Conservation (phyloP, 1,140 invertebrate species). For the Magallana angulata region DNA sequence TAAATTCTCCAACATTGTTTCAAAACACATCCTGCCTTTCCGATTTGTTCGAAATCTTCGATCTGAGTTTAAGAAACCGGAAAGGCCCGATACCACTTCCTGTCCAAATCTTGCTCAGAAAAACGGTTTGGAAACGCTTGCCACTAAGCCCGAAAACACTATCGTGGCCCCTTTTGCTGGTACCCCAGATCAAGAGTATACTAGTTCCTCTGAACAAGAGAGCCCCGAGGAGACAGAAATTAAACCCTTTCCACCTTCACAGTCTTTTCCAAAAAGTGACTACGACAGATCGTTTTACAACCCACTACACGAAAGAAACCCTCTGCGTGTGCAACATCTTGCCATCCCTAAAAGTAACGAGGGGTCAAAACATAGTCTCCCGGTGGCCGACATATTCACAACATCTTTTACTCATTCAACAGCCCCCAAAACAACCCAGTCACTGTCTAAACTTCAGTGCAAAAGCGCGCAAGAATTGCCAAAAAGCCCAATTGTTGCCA, state of each 20-base stretch:
- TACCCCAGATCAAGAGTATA: not conserved
- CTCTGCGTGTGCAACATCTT: conserved; percentile 1
- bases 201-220: not conserved
- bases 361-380: not conserved
- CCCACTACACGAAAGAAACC: not conserved
- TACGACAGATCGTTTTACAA: conserved; percentile 6
- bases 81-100: not conserved
- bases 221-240: not conserved
- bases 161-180: not conserved
- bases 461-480: conserved; percentile 52
- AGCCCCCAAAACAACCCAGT: conserved; percentile 21
- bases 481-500: conserved; percentile 32
- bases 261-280: conserved; percentile 1
- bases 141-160: conserved; percentile 18
- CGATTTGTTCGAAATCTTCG: conserved; percentile 1
- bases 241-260: not conserved
- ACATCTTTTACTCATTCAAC: conserved; percentile 65
- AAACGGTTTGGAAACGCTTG: not conserved
- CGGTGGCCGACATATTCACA: conserved; percentile 56
- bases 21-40: conserved; percentile 24
- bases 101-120: not conserved
- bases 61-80: not conserved
- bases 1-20: conserved; percentile 32
- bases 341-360: conserved; percentile 3
- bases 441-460: conserved; percentile 46